These are phyloP conservation scores for Cepaea hortensis DNA, from an alignment of 2,888 invertebrate species.

Conservation along the genomic window DNA sequence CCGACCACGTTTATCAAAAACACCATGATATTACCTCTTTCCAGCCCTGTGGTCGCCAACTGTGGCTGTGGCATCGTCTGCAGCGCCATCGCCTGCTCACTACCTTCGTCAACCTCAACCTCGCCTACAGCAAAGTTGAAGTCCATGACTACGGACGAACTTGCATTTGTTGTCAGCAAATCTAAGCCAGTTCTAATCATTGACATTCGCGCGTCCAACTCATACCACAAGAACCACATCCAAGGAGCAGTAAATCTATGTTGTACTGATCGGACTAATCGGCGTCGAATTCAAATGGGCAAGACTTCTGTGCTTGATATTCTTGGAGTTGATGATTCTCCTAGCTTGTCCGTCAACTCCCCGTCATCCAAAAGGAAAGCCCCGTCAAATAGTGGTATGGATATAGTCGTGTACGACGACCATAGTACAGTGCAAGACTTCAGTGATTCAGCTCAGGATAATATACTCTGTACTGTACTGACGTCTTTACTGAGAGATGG, in stretches of 20 bases:
- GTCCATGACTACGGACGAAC: constrained; percentile 63
- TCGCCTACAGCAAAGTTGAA: constrained; percentile 46
- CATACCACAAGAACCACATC: constrained; percentile 84
- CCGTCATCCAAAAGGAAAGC: constrained; percentile 79
- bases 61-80: constrained; percentile 46
- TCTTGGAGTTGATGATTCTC: constrained; percentile 80
- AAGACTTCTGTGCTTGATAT: constrained; percentile 83
- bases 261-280: constrained; percentile 84
- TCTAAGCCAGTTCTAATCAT: constrained; percentile 77
- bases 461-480: constrained; percentile 82
- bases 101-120: constrained; percentile 44
- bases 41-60: constrained; percentile 49
- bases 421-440: constrained; percentile 76
- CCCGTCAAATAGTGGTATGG: constrained; percentile 78
- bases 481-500: constrained; percentile 83
- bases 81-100: constrained; percentile 39
- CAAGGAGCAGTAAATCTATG: constrained; percentile 82
- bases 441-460: constrained; percentile 66
- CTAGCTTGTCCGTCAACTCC: not conserved
- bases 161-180: constrained; percentile 61
- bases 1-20: constrained; percentile 40
- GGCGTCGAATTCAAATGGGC: constrained; percentile 82
- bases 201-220: constrained; percentile 84
- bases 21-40: constrained; percentile 47
- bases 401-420: constrained; percentile 85